A percentile compares a stretch with the other conserved stretches of the same genome.
phyloP scores from a whole-genome alignment of 2,797 vertebrate genomes.

The Bucorvus abyssinicus region DNA sequence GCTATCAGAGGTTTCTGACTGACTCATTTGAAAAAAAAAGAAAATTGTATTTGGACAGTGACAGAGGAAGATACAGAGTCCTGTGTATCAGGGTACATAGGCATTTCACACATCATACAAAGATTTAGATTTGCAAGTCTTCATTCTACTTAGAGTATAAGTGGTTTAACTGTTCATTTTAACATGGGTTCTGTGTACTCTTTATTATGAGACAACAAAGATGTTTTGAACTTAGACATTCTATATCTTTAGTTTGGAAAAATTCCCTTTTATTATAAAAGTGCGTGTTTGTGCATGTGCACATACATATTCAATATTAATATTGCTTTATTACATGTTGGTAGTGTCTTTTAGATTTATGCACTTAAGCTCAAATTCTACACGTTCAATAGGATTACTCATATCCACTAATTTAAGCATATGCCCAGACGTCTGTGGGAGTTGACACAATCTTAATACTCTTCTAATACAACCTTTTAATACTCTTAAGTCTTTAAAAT shows the following conservation, averaged over 20 bases:
- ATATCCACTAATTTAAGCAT: not conserved
- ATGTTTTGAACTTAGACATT: not conserved
- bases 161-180: not conserved
- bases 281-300: not conserved
- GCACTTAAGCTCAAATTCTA: not conserved
- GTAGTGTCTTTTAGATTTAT: not conserved
- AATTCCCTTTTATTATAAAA: not conserved
- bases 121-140: not conserved
- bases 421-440: not conserved
- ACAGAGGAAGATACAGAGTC: conserved; percentile 37
- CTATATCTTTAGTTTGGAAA: not conserved
- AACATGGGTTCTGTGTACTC: not conserved
- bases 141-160: not conserved
- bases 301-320: not conserved
- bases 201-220: not conserved
- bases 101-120: not conserved
- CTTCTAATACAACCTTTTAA: not conserved
- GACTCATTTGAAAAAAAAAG: conserved; percentile 66
- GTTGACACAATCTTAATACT: not conserved
- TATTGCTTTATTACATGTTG: not conserved
- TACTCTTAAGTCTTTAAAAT: not conserved
- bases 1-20: conserved; percentile 78
- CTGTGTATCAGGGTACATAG: not conserved
- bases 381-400: not conserved
- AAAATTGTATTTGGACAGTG: conserved; percentile 76